phyloP scores from a whole-genome alignment of 2,888 invertebrate species.

The Acanthoscelides obtectus region DNA sequence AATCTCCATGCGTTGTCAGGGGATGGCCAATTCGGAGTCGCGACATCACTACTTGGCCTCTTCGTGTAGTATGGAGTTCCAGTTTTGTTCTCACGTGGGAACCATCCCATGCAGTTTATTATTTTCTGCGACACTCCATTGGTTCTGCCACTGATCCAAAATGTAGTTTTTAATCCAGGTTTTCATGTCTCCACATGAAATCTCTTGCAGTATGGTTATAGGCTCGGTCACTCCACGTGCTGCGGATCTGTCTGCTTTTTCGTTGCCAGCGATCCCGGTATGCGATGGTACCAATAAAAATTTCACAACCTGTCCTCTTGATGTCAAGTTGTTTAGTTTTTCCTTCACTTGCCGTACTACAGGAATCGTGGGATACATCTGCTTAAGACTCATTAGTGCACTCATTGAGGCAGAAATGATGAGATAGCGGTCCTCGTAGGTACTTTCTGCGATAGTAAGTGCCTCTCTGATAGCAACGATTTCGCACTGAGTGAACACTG shows the following conservation, averaged over 20 bases:
- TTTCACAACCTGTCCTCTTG: background rate
- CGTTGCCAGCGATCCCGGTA: background rate
- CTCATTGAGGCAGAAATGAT: background rate
- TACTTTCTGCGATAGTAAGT: background rate
- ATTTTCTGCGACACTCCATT: background rate
- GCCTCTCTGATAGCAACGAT: background rate
- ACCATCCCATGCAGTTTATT: background rate
- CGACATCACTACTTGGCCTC: background rate
- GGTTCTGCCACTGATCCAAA: background rate
- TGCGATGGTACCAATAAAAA: constrained; percentile 3
- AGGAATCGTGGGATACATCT: background rate
- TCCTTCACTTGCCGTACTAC: background rate
- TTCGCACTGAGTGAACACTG: background rate
- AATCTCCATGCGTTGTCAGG: background rate
- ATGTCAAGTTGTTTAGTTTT: background rate
- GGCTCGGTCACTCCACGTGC: background rate
- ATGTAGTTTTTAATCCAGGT: background rate
- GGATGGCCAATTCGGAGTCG: background rate
- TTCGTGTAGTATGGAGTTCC: background rate
- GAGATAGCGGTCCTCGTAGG: no score
- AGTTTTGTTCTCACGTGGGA: background rate
- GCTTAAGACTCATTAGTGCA: background rate
- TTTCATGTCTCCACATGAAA: background rate
- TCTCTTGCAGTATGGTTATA: background rate
- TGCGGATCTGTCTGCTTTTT: background rate